Evolutionary conservation across 2,888 invertebrate species (phyloP), one percentile per base, ranked within the genome.

Genomic region (Clistopyga incitator): DNA sequence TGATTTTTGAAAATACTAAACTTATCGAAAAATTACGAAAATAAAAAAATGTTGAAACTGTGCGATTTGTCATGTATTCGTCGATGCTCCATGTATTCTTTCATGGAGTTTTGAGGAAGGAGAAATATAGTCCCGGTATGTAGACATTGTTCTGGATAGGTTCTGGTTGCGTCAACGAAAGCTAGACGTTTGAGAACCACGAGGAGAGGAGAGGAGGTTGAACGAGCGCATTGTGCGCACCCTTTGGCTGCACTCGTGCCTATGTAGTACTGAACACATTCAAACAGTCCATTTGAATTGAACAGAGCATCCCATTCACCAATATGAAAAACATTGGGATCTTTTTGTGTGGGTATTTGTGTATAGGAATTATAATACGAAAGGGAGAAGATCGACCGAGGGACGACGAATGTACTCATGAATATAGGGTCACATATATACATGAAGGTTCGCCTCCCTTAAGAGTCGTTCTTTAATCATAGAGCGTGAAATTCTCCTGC

Each of bases 171-270:
- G 82, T n/a, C 23, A n/a, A 64, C 59, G 13, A 61, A 78, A 76
- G 54, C 67, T 42, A 71, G 78, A 83, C 79, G 79, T 81, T 81
- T 81, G 85, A 85, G 86, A 86, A 81, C 80, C 85, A 75, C 72
- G 84, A 74, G 81, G 76, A 78, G 78, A 74, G 81, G 76, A 78
- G 78, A 75, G 79, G 72, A 85, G 85, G 78, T 82, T 91, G 91
- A 91, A 91, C 90, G 90, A 90, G 88, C 84, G 87, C 89, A 91
- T 91, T 91, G 91, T 91, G 83, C 86, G 87, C 86, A 86, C 87
- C 87, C 84, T 86, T 86, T 77, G 82, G 82, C 74, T 79, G 80
- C 84, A 87, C 86, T 76, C 74, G n/a, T n/a, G n/a, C n/a, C 77
- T 64, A 45, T 72, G 52, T 56, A 70, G 52, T 56, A 70, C 54